Base-by-base conservation (phyloP, 2,797 vertebrate genomes). In the Rhynchotus rufescens region DNA sequence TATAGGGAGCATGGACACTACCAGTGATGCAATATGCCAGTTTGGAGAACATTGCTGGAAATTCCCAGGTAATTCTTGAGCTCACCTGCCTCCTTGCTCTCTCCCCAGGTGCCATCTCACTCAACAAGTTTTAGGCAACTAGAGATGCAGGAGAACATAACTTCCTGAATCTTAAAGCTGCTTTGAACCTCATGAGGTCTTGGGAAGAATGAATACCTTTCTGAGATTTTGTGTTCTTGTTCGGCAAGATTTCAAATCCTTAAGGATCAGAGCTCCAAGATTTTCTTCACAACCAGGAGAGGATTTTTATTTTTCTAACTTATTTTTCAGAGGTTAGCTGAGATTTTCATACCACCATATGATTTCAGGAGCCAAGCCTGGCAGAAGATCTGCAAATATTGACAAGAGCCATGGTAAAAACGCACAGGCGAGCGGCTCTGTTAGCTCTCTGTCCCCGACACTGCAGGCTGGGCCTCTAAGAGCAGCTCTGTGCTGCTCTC, bases 61-160 rank as follows among this genome's bases (percentile, higher is more conserved):
- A 85, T 75, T 56, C 82, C 26, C 62, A 89, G 84, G 93, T 91
- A 96, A 94, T 80, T 82, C 88, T 73, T 36, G 79, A 76, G 79
- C 38, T 85, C 52, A 15, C n/a, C 83, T 1, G 0, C 49, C 54
- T 82, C 81, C 56, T n/a, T 16, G 82, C 73, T 71, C 68, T 42
- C 62, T 72, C 47, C 60, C 26, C 73, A 71, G 60, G 25, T 72
- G 82, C 74, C 75, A 12, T 69, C 76, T 51, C 45, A 13, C 64
- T 78, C 42, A 25, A 2, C 51, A 32, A 2, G 9, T 69, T 56
- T 69, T 51, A 75, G 47, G 51, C 23, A 49, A 57, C 38, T 61
- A 86, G 74, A n/a, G 68, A 45, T 54, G 68, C 54, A 90, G 69
- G 26, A 85, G 65, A 80, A 84, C 62, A n/a, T 14, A 62, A 59